phyloP scores from a whole-genome alignment of 2,888 invertebrate genomes.

The Mycalesis mineus region DNA sequence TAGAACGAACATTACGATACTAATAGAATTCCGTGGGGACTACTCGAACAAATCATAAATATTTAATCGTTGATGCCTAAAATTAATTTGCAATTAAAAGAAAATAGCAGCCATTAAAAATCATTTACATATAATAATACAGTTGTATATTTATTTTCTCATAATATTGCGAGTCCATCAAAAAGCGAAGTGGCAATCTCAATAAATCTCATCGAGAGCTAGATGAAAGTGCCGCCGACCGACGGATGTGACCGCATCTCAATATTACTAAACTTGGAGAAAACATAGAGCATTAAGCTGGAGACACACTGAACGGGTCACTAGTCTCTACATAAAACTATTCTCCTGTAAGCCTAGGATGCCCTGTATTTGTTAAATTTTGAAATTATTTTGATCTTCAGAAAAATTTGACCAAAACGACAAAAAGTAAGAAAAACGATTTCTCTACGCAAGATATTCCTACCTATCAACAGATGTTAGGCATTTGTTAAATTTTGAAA shows the following conservation, averaged over 20 bases:
- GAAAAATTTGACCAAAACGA: too few relatives aligned
- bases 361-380: too few relatives aligned
- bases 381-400: too few relatives aligned
- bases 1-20: too few relatives aligned
- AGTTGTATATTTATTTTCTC: constrained; percentile 8
- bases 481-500: too few relatives aligned
- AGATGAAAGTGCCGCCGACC: constrained; percentile 8
- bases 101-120: background rate
- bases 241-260: constrained; percentile 4
- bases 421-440: too few relatives aligned
- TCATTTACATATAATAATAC: background rate
- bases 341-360: too few relatives aligned
- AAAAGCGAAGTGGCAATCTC: constrained; percentile 12
- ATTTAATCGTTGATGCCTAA: background rate
- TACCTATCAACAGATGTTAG: too few relatives aligned
- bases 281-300: constrained; percentile 4
- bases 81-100: background rate
- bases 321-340: too few relatives aligned
- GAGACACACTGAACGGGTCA: background rate
- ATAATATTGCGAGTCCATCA: constrained; percentile 11
- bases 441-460: too few relatives aligned
- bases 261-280: constrained; percentile 10
- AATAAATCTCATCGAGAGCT: constrained; percentile 14
- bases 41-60: too few relatives aligned
- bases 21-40: too few relatives aligned